phyloP scores from a whole-genome alignment of 2,797 vertebrate genomes.

The Rhinichthys osculus region DNA sequence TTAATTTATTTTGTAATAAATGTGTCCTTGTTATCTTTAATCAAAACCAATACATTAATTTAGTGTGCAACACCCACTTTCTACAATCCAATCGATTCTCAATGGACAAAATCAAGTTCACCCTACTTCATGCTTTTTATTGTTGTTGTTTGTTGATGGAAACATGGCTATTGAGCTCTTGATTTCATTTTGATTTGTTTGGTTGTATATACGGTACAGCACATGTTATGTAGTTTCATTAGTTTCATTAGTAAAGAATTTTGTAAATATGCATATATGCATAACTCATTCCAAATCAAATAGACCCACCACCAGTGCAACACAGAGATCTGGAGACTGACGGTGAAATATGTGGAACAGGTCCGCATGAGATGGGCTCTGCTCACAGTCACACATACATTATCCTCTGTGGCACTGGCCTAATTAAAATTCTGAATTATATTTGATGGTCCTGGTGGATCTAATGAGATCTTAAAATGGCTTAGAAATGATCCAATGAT shows the following conservation, averaged over 20 bases:
- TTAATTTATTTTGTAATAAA: not conserved
- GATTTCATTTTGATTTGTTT: not conserved
- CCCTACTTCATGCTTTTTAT: not conserved
- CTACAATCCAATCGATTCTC: not conserved
- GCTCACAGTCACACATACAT: conserved; percentile 8
- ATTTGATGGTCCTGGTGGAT: conserved; percentile 58
- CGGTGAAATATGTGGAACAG: not conserved
- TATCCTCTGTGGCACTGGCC: conserved; percentile 68
- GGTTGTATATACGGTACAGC: not conserved
- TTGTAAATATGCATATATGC: not conserved
- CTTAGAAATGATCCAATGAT: not conserved
- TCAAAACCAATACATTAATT: not conserved
- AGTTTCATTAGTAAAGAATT: not conserved
- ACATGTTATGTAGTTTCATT: not conserved
- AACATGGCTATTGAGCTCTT: not conserved
- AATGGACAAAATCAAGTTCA: not conserved
- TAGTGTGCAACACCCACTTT: not conserved
- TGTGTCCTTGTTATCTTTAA: not conserved
- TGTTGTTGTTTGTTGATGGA: not conserved
- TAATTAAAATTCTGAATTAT: conserved; percentile 70
- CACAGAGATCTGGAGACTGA: not conserved
- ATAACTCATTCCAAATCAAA: not conserved
- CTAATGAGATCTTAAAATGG: conserved; percentile 67
- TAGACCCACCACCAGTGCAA: not conserved
- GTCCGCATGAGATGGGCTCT: not conserved